Percentiles rank a stretch among this genome's conserved stretches.
Conservation (phyloP, 2,797 vertebrate genomes). For the Eutrigla gurnardus region DNA sequence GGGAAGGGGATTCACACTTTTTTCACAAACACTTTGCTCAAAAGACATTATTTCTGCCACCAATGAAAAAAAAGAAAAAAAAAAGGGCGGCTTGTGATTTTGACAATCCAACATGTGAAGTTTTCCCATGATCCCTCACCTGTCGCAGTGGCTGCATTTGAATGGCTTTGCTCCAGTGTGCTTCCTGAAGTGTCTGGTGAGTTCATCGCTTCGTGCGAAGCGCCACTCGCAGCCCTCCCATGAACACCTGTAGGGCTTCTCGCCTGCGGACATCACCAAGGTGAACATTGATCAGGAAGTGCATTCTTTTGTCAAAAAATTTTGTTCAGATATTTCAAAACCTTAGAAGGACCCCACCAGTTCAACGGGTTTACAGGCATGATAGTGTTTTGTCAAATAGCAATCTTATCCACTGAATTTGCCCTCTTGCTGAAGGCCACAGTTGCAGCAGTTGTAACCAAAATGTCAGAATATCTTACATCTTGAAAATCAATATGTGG, state of each 20-base stretch:
- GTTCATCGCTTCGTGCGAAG: conserved; percentile 97
- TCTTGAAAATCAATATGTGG: neutral
- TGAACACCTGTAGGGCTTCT: conserved; percentile 98
- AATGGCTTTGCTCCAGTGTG: conserved; percentile 99
- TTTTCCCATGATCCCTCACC: conserved; percentile 75
- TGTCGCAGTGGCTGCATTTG: conserved; percentile 99
- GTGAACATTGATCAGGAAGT: neutral
- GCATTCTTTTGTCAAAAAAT: neutral
- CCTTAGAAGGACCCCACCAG: neutral
- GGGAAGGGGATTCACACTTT: neutral
- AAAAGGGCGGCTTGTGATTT: neutral
- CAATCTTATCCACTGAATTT: neutral
- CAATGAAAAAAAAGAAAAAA: no score
- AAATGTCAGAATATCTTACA: neutral
- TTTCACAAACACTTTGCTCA: neutral
- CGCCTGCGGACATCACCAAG: conserved; percentile 83
- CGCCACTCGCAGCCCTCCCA: conserved; percentile 99
- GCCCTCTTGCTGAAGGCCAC: neutral
- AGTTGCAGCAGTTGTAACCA: neutral
- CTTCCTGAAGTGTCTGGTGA: conserved; percentile 99
- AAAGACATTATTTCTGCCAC: neutral
- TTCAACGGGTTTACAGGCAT: neutral
- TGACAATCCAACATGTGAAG: neutral
- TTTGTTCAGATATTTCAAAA: neutral
- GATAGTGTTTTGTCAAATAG: neutral